Conservation (phyloP, 2,888 invertebrate species). For the Chrysolina oricalcia region DNA sequence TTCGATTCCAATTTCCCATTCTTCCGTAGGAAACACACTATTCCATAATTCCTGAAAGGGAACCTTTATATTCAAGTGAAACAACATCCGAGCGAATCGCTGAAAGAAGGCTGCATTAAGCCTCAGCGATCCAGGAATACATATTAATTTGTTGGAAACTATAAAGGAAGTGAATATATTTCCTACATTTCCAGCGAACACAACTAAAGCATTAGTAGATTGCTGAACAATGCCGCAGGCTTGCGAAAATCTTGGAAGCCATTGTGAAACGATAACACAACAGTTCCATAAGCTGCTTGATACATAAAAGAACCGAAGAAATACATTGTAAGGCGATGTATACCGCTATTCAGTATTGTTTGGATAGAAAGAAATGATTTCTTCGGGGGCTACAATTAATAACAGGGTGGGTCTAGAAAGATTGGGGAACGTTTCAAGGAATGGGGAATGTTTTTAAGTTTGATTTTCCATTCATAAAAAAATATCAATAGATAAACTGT, state of each 20-base stretch:
- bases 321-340: slow-evolving; percentile 9
- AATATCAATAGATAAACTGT: too few species aligned
- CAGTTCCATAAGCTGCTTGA: slow-evolving; percentile 28
- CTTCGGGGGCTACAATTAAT: neutral
- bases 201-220: slow-evolving; percentile 50
- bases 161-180: slow-evolving; percentile 43
- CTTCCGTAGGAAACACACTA: neutral
- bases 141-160: slow-evolving; percentile 41
- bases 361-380: neutral
- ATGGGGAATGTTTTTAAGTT: too few species aligned
- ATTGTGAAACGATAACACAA: slow-evolving; percentile 45
- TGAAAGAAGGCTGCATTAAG: slow-evolving; percentile 18
- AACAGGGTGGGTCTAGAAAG: too few species aligned
- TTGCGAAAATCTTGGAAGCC: slow-evolving; percentile 19
- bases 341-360: neutral
- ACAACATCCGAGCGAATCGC: neutral
- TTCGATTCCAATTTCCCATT: neutral
- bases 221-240: slow-evolving; percentile 41
- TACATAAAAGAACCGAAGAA: slow-evolving; percentile 26
- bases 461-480: too few species aligned
- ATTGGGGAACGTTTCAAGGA: too few species aligned
- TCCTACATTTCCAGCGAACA: slow-evolving; percentile 45
- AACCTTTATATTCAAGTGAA: slow-evolving; percentile 20
- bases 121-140: slow-evolving; percentile 30
- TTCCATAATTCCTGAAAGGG: slow-evolving; percentile 3